These are phyloP conservation scores for Brassicogethes aeneus DNA, from an alignment of 2,888 invertebrate species.

Conservation along the genomic window DNA sequence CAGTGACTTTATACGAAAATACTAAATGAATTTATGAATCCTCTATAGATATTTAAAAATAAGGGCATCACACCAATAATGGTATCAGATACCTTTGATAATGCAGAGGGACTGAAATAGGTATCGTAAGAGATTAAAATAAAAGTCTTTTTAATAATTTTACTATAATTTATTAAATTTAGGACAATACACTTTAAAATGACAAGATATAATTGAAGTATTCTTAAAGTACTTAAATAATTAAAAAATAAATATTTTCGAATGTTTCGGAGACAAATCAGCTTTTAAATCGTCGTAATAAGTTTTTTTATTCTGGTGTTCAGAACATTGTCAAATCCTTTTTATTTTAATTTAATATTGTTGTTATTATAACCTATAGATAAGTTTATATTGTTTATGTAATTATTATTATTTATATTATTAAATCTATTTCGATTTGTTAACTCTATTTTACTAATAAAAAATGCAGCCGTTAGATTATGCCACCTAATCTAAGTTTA, in stretches of 20 bases:
- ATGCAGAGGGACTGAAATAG: too few relatives aligned
- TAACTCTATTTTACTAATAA: neutral
- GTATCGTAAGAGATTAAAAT: too few relatives aligned
- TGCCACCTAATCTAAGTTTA: neutral
- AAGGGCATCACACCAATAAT: too few relatives aligned
- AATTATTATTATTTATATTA: neutral
- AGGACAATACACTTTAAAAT: conserved; percentile 12
- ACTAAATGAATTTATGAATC: too few relatives aligned
- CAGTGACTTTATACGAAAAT: too few relatives aligned
- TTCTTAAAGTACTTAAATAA: conserved; percentile 11
- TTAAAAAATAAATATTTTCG: conserved; percentile 2
- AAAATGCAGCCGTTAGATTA: neutral
- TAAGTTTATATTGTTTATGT: too few relatives aligned
- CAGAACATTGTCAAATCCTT: conserved; percentile 2
- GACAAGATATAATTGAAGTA: conserved; percentile 9
- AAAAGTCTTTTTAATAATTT: too few relatives aligned
- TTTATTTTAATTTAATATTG: neutral
- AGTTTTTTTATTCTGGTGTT: too few relatives aligned
- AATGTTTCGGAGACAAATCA: too few relatives aligned
- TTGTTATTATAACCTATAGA: neutral
- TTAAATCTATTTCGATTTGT: neutral
- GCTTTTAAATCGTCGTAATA: too few relatives aligned
- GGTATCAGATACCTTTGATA: too few relatives aligned
- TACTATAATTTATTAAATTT: conserved; percentile 13
- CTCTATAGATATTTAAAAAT: too few relatives aligned